phyloP scores from a whole-genome alignment of 2,797 vertebrate genomes.

The Uromys caudimaculatus region DNA sequence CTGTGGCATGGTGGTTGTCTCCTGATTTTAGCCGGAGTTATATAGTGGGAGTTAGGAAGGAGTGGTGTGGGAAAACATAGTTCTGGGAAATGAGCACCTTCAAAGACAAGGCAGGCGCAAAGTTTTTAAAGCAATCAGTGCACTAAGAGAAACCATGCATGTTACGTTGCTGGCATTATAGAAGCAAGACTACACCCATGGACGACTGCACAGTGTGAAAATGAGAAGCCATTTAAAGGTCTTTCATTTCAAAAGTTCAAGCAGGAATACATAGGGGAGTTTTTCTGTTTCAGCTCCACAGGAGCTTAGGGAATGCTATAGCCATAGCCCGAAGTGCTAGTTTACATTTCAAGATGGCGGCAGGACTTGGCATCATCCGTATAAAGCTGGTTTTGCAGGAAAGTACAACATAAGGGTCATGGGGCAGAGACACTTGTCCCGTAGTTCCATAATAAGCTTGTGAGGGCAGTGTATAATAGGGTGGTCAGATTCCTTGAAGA shows the following conservation, averaged over 20 bases:
- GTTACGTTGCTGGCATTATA: background rate
- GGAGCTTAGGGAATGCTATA: background rate
- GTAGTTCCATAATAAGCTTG: background rate
- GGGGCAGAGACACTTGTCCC: background rate
- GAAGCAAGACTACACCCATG: background rate
- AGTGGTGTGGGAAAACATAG: background rate
- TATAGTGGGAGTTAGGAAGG: background rate
- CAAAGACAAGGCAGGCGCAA: background rate
- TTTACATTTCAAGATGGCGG: background rate
- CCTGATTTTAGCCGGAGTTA: background rate
- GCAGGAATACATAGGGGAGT: background rate
- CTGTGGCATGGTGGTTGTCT: background rate
- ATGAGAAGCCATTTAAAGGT: background rate
- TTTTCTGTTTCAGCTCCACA: background rate
- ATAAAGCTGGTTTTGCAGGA: background rate
- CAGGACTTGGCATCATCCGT: background rate
- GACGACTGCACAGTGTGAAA: background rate
- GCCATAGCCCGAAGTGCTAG: background rate
- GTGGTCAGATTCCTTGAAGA: background rate
- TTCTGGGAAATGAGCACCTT: background rate
- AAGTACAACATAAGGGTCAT: background rate
- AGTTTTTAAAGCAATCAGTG: background rate
- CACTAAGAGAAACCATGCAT: background rate
- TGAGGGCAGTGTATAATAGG: background rate
- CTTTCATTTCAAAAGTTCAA: background rate